Base-by-base conservation (phyloP, 2,797 vertebrate genomes). In the Centropyge bicolor region DNA sequence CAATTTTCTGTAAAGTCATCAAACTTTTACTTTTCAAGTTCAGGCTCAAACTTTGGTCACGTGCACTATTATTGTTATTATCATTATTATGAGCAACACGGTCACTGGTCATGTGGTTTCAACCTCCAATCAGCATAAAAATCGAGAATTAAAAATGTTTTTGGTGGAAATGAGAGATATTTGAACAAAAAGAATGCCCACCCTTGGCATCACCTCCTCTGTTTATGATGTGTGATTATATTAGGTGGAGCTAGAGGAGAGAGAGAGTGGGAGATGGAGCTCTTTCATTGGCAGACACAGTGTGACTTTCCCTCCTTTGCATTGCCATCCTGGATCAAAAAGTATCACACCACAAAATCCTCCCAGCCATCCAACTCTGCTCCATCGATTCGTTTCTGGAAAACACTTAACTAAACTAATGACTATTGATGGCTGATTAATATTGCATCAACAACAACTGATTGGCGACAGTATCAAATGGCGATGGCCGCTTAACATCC, bases 391-490 rank as follows among this genome's bases (percentile, higher is more conserved):
- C 87, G 89, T 91, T 94, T 93, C 91, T 94, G 93, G 87, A 92
- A 93, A 96, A 92, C 92, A 93, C 93, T 93, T 93, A 92, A 94
- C 94, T 31, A 79, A 95, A 96, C 94, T 96, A 96, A 97, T 96
- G 96, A 94, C 93, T 91, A 95, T 94, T 93, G 93, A 91, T 80
- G 86, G 88, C 86, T 95, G 94, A 97, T 97, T 95, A 97, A 97
- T 96, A 97, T 97, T 97, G 92, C 95, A 97, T 96, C 95, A 95
- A 94, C 81, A 86, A 91, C 62, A 88, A 94, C 89, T 76, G 90
- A 91, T 90, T 86, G 92, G 90, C 86, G 86, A 91, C 91, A 81
- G 16, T 86, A 87, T 91, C 86, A 91, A 86, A 91, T 86, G 87
- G 88, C 90, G 86, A 88, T 89, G 68, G 82, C 78, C 70, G 59